Evolutionary conservation across 2,888 invertebrate species (phyloP), one percentile per base, ranked within the genome.

Genomic region (Marasmarcha lunaedactyla): DNA sequence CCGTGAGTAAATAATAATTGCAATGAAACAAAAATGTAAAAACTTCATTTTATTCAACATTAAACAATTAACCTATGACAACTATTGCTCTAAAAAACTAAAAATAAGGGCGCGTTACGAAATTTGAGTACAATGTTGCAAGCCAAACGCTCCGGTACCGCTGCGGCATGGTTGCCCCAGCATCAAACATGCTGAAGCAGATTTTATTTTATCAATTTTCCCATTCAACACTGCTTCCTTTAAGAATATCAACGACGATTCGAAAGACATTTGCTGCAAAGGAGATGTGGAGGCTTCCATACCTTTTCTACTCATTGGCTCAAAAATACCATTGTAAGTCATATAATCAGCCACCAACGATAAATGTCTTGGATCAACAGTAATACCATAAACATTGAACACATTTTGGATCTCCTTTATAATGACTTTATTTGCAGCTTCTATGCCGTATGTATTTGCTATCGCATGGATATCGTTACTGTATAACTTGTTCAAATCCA

Each of bases 241-340:
- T 47, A 99, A 77, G 66, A 97, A 98, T 49, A 88, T 88, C 45
- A 95, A 78, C 2, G 96, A 92, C 1, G 97, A 94, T 68, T 99
- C 99, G 63, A 98, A 99, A 1, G 95, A 95, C 94, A 99, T 98
- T 74, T 98, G 97, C 67, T 98, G 99, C 12, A 99, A 71, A 0
- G 98, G 96, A 0, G 98, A 98, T 0, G 95, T 86, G n/a, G 91
- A 93, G 37, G 89, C 88, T 52, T 92, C 91, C 89, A 99, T 95
- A 6, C 97, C 95, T 53, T 88, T 89, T 14, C 99, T 86, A 64
- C 93, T 98, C 71, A 98, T 89, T 0, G 98, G 93, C 57, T 91
- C 90, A 60, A 93, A 97, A 1, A 85, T 81, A 0, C 99, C 99
- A 56, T 93, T 93, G 54, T 90, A 95, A 0, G 98, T 99, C 98